phyloP scores from a whole-genome alignment of 2,888 invertebrate genomes.

The Mechanitis messenoides region DNA sequence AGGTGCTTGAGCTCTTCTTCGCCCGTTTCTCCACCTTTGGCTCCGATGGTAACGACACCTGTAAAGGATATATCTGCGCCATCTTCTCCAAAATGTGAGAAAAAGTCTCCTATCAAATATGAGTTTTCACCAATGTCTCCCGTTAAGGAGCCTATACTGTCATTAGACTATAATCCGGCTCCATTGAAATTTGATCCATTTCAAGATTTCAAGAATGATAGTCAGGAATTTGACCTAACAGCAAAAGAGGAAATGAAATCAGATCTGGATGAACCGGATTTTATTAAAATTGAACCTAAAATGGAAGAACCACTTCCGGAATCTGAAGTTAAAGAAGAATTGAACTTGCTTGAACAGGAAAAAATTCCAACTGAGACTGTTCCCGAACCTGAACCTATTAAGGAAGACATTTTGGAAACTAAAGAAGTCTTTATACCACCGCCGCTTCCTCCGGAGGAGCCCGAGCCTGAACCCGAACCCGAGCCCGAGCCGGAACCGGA shows the following conservation, averaged over 20 bases:
- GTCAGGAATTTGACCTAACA: constrained; percentile 59
- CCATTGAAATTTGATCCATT: constrained; percentile 50
- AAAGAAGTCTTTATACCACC: background rate
- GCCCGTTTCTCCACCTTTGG: constrained; percentile 55
- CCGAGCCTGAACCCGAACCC: constrained; percentile 7
- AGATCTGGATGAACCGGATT: constrained; percentile 63
- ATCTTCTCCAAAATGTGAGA: constrained; percentile 49
- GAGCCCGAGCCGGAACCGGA: constrained; percentile 23
- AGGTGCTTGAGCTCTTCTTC: constrained; percentile 64
- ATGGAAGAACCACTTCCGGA: constrained; percentile 34
- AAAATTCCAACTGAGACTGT: constrained; percentile 18
- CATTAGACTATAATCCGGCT: constrained; percentile 51
- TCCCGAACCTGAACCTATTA: constrained; percentile 29
- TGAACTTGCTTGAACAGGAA: constrained; percentile 27
- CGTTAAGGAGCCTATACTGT: constrained; percentile 43
- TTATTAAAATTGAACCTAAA: constrained; percentile 44
- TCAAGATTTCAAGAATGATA: constrained; percentile 55
- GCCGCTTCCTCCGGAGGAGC: background rate
- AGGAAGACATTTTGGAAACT: constrained; percentile 1
- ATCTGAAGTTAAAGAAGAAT: constrained; percentile 21
- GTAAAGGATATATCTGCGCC: constrained; percentile 47
- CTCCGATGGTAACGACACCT: constrained; percentile 48
- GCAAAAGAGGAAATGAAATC: constrained; percentile 68
- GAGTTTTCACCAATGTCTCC: constrained; percentile 59
- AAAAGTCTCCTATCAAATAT: constrained; percentile 62